A percentile compares a stretch with the other conserved stretches of the same genome.
These are phyloP conservation scores for Hemicentrotus pulcherrimus DNA, from an alignment of 35 echinoderm and acorn worm genomes.

Conservation along the genomic window DNA sequence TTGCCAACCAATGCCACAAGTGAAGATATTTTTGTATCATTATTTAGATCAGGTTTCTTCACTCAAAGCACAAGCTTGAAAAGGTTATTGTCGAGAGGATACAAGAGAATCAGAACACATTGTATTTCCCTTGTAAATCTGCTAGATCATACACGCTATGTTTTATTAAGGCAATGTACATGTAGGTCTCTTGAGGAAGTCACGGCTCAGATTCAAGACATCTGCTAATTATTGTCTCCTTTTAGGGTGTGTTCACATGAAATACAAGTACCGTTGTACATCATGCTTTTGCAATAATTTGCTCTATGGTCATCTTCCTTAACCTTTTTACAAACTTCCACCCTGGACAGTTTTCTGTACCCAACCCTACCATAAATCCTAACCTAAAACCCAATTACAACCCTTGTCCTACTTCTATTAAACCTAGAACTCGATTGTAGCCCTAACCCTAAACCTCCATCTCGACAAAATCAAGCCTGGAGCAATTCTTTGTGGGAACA, in stretches of 20 bases:
- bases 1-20: background rate
- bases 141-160: conserved; percentile 9
- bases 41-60: background rate
- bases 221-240: conserved; percentile 18
- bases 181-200: background rate
- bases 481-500: no score
- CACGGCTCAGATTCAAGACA: background rate
- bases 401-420: no score
- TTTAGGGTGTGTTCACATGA: background rate
- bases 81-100: background rate
- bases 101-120: background rate
- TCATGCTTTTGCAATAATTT: no score
- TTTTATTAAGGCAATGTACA: conserved; percentile 1
- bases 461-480: no score
- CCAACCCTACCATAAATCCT: no score
- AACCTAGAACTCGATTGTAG: no score
- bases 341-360: no score
- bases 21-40: conserved; percentile 14
- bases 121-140: conserved; percentile 19
- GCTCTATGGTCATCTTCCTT: no score
- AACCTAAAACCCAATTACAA: no score
- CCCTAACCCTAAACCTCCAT: no score
- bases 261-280: no score
- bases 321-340: no score
- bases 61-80: background rate